A percentile compares a stretch with the other conserved stretches of the same genome.
These are phyloP conservation scores for Paedocypris sp. DNA, from an alignment of 2,113 vertebrate genomes.

Conservation along the genomic window DNA sequence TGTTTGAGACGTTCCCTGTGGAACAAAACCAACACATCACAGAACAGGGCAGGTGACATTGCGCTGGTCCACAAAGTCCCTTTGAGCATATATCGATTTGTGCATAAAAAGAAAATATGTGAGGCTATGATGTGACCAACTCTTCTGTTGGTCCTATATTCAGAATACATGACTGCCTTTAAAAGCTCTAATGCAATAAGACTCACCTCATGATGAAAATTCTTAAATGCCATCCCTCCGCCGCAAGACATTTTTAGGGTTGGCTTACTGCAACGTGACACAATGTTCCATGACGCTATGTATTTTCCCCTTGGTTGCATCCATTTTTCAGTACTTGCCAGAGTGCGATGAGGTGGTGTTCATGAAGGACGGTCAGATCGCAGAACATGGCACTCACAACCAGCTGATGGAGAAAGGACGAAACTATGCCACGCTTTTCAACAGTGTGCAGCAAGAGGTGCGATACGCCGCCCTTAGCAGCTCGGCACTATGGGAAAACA, in stretches of 20 bases:
- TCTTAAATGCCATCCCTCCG: too few species aligned
- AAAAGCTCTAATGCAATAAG: not conserved
- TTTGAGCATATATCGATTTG: not conserved
- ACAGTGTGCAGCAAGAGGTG: constrained; percentile 64
- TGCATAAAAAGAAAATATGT: not conserved
- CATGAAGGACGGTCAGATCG: constrained; percentile 69
- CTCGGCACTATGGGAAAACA: constrained; percentile 31
- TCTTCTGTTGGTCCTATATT: not conserved
- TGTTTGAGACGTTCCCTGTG: not conserved
- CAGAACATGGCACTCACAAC: constrained; percentile 60
- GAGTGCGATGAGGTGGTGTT: constrained; percentile 65
- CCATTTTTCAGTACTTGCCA: constrained; percentile 55
- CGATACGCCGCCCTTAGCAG: constrained; percentile 27
- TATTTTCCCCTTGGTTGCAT: not conserved
- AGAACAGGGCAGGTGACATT: not conserved
- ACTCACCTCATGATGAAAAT: too few species aligned
- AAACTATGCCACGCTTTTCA: constrained; percentile 62
- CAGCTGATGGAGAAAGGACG: constrained; percentile 62
- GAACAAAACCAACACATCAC: not conserved
- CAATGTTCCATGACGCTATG: not conserved
- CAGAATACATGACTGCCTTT: not conserved
- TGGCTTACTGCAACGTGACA: not conserved
- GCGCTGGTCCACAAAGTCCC: not conserved
- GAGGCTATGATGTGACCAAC: not conserved
- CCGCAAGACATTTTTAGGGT: not conserved